Base-by-base conservation (phyloP, 2,888 invertebrate species). In the Dioctria linearis region DNA sequence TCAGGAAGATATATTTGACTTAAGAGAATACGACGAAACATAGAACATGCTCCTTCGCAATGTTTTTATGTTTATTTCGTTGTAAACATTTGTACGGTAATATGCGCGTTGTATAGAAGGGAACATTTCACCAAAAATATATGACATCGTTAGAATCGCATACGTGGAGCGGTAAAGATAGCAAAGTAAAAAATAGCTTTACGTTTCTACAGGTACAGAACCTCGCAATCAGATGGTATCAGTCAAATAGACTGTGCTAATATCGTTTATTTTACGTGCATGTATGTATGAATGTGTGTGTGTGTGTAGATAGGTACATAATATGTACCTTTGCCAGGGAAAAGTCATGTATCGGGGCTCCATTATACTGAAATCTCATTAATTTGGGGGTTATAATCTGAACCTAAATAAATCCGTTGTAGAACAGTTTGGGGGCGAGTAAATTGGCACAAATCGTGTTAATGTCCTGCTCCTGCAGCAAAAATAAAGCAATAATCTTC, bases 321-420 rank as follows among this genome's bases (percentile, higher is more conserved):
- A 25, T 25, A 25, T 25, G 25, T 25, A 25, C 25, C 25, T 25
- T 25, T 25, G 25, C 25, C 25, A 25, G 25, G 25, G 25, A 25
- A 25, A 25, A 25, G 25, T 25, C 25, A 25, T 25, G 25, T 25
- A 25, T 25, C 25, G 25, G 25, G 25, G 25, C 5, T 6, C 61
- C 76, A 76, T 76, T 76, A 76, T 51, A 76, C 76, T 63, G 46
- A 76, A 76, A 76, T 76, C 46, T 61, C 63, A 76, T 76, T 76
- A 61, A 61, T 76, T 76, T 61, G 42, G 13, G 37, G 37, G 59
- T 46, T 61, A 76, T 76, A 76, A 76, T 76, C 76, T 63, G 46
- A 63, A 42, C 39, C 37, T 5, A 46, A 37, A 49, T 76, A 63
- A 76, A 76, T 76, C 46, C 46, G 37, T 13, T 57, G 43, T 40